Evolutionary conservation across 2,888 invertebrate species (phyloP).

Genomic region (Ormyrus rosae): DNA sequence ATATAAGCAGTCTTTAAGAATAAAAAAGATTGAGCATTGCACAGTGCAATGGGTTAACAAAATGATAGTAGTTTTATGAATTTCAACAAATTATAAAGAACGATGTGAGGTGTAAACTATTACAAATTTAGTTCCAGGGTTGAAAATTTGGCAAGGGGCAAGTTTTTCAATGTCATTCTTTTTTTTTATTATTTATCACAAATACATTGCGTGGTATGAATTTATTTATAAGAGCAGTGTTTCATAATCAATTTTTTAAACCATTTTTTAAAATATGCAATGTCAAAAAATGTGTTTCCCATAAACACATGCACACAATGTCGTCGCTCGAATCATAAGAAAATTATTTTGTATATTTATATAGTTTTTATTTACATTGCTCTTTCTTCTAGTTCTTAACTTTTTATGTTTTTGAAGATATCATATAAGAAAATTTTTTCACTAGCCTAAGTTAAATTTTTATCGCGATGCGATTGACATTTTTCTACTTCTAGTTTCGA

Average conservation of each 20-base stretch:
- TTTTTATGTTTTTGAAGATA: slow-evolving; percentile 30
- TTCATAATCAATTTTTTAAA: slow-evolving; percentile 13
- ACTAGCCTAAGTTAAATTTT: slow-evolving; percentile 44
- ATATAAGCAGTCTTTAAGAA: slow-evolving; percentile 45
- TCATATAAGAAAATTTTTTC: slow-evolving; percentile 45
- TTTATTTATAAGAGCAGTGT: slow-evolving; percentile 29
- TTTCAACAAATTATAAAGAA: neutral
- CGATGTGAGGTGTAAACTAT: neutral
- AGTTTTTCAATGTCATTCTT: slow-evolving; percentile 9
- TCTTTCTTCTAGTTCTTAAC: slow-evolving; percentile 34
- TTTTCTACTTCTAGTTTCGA: slow-evolving; percentile 26
- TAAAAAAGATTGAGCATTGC: slow-evolving; percentile 41
- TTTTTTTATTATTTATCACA: slow-evolving; percentile 39
- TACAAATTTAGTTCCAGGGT: neutral
- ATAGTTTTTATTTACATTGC: slow-evolving; percentile 50
- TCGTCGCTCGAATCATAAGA: slow-evolving; percentile 29
- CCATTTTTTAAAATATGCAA: slow-evolving; percentile 20
- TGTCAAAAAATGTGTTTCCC: slow-evolving; percentile 24
- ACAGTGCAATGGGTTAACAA: slow-evolving; percentile 5
- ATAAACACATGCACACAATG: slow-evolving; percentile 14
- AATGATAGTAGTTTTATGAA: neutral
- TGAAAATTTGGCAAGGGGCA: slow-evolving; percentile 26
- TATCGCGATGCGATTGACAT: slow-evolving; percentile 25
- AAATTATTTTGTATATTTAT: slow-evolving; percentile 36
- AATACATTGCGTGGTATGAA: slow-evolving; percentile 27